Conservation (phyloP, 2,113 vertebrate genomes). For the Sylvilagus bachmani region DNA sequence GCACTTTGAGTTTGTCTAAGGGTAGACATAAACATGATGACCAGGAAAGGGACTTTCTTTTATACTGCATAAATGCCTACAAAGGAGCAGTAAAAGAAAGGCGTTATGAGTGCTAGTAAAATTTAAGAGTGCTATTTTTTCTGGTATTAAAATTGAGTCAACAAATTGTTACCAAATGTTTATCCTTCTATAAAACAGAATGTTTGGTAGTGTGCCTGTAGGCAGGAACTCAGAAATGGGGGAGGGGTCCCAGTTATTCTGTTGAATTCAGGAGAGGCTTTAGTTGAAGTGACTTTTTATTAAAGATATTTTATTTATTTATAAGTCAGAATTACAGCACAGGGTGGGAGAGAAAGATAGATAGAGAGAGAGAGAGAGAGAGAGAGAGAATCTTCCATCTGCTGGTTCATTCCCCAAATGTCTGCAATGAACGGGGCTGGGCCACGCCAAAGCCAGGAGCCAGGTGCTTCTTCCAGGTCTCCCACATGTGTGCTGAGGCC, state of each 20-base stretch:
- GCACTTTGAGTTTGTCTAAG: constrained; percentile 31
- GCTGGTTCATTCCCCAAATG: no score
- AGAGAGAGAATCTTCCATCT: no score
- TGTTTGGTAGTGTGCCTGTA: constrained; percentile 8
- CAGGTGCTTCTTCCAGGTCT: no score
- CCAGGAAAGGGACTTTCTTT: constrained; percentile 1
- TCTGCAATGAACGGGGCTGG: no score
- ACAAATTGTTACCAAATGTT: constrained; percentile 66
- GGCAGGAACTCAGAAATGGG: constrained; percentile 34
- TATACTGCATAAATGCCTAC: constrained; percentile 26
- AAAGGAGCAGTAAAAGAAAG: constrained; percentile 48
- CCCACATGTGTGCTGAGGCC: no score
- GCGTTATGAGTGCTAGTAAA: constrained; percentile 47
- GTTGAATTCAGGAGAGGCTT: not conserved
- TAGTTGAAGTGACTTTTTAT: no score
- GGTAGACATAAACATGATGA: constrained; percentile 1
- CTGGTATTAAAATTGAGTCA: constrained; percentile 57
- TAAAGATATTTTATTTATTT: no score
- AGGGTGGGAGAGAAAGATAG: no score
- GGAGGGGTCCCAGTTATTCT: not conserved
- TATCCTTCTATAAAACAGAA: constrained; percentile 52
- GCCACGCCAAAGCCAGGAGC: no score
- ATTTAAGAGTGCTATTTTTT: constrained; percentile 59
- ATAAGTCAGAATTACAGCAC: no score
- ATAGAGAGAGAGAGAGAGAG: no score